Evolutionary conservation across 2,113 vertebrate species (phyloP), one percentile per base, ranked within the genome.

Genomic region (Polypterus bichir): DNA sequence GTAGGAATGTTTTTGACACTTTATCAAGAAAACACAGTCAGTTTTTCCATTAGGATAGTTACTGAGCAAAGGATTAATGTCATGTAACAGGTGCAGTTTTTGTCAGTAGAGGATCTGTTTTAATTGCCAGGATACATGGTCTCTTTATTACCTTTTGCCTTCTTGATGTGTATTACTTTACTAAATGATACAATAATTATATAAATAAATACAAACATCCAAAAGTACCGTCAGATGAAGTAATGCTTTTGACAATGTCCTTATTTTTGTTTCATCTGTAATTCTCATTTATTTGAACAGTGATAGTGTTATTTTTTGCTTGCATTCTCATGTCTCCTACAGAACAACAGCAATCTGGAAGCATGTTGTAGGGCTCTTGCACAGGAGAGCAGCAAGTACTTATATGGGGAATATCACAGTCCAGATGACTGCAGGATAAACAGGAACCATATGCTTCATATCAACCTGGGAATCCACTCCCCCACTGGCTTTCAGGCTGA

Each of bases 271-370:
- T 4, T 62, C 44, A 44, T 44, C 6, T 62, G 44, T n/a, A 62
- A 10, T 27, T 27, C 27, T 27, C 27, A 27, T 27, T 27, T 27
- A 27, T 27, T 27, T 27, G 27, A 27, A 2, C 27, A 27, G 27
- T 27, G 27, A 27, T 27, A 27, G 27, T 27, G 27, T 27, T 27
- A 49, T 61, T 7, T 62, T 7, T 49, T 45, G 44, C 51, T 48
- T 51, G 47, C 46, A 54, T 10, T 62, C 9, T 62, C 27, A 27
- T 51, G 44, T 49, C n/a, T 8, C 51, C 67, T 59, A 47, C 61
- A 89, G 87, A 89, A 98, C 83, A 96, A 98, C 83, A 95, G 96
- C 79, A 98, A 97, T 72, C 82, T 92, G 73, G 96, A 97, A 79
- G 85, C 93, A 70, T 97, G 94, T 81, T 97, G 89, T 84, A 88